Conservation (phyloP, 2,888 invertebrate species). For the Phyllotreta striolata region DNA sequence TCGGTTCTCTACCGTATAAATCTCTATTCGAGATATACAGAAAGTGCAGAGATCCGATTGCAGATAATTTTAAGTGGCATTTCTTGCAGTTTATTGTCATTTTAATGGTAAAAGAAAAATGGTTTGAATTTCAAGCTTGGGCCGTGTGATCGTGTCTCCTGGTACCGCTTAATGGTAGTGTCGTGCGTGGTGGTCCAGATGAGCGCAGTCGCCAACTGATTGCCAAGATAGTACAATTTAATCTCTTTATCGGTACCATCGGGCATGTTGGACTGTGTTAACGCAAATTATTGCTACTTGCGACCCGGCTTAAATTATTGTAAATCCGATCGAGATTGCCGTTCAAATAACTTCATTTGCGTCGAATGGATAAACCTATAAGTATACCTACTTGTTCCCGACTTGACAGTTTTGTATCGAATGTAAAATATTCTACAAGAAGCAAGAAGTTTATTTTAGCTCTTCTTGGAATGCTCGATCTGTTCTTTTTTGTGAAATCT, state of each 20-base stretch:
- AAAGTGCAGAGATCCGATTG: constrained; percentile 41
- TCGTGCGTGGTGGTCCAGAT: constrained; percentile 51
- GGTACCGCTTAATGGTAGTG: constrained; percentile 48
- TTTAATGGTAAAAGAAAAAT: constrained; percentile 35
- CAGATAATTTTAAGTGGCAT: constrained; percentile 43
- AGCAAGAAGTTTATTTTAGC: no score
- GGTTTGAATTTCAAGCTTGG: constrained; percentile 43
- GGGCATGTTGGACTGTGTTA: constrained; percentile 37
- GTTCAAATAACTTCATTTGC: constrained; percentile 29
- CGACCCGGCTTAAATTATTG: constrained; percentile 26
- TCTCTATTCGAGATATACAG: constrained; percentile 26
- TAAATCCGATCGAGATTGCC: constrained; percentile 25
- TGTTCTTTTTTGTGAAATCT: no score
- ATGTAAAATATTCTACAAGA: no score
- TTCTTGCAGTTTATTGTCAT: constrained; percentile 43
- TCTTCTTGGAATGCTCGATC: no score
- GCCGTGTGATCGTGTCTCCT: constrained; percentile 48
- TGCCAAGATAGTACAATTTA: constrained; percentile 35
- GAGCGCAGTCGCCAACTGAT: constrained; percentile 31
- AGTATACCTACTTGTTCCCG: no score
- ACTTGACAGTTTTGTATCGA: no score
- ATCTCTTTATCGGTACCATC: constrained; percentile 45
- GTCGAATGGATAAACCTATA: no score
- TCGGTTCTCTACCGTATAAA: constrained; percentile 21
- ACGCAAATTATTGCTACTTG: constrained; percentile 38